These are phyloP conservation scores for Dinocampus coccinellae DNA, from an alignment of 2,888 invertebrate species.

Conservation along the genomic window DNA sequence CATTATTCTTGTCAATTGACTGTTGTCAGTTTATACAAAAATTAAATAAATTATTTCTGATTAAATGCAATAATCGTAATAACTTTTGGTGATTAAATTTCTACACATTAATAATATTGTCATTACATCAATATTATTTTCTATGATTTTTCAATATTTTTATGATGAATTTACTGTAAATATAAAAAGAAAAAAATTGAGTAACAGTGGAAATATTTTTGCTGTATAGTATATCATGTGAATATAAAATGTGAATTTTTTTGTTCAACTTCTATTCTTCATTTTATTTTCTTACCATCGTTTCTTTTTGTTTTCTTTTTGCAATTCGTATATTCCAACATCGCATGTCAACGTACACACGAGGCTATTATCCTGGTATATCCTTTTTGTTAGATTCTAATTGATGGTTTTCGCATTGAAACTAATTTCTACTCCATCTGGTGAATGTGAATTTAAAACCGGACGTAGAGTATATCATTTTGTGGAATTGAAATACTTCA, in stretches of 20 bases:
- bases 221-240: neutral
- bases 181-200: too few relatives aligned
- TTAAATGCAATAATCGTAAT: too few relatives aligned
- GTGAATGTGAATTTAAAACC: neutral
- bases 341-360: constrained; percentile 11
- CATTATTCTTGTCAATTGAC: neutral
- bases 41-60: too few relatives aligned
- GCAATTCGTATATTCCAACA: neutral
- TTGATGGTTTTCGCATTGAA: neutral
- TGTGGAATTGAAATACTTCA: neutral
- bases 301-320: neutral
- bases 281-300: neutral
- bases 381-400: constrained; percentile 14
- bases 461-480: neutral
- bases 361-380: constrained; percentile 9
- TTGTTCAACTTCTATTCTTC: neutral
- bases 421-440: neutral
- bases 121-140: neutral
- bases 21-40: too few relatives aligned
- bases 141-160: neutral
- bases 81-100: neutral
- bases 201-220: neutral
- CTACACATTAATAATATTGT: neutral
- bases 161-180: too few relatives aligned
- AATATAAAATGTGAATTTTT: too few relatives aligned